phyloP scores from a whole-genome alignment of 2,797 vertebrate species.

The Sebastolobus altivelis region DNA sequence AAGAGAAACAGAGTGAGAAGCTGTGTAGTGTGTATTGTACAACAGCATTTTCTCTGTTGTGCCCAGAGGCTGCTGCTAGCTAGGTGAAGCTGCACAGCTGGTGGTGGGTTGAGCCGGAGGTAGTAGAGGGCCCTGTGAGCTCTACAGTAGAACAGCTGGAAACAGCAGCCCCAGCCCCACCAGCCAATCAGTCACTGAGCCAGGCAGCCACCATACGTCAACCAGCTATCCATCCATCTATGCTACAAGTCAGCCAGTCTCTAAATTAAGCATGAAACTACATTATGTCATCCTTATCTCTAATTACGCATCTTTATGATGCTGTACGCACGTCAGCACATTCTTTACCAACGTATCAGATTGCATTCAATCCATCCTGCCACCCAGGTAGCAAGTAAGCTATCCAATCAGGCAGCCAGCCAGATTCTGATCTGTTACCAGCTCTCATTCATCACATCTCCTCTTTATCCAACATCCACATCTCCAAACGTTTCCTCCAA shows the following conservation, averaged over 20 bases:
- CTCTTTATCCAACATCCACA: neutral
- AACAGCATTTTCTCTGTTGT: conserved; percentile 48
- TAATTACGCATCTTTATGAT: conserved; percentile 48
- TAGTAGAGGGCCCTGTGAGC: conserved; percentile 40
- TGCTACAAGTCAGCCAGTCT: conserved; percentile 34
- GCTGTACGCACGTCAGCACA: conserved; percentile 35
- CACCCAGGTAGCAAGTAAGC: conserved; percentile 35
- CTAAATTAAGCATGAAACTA: conserved; percentile 51
- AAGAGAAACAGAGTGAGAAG: conserved; percentile 1
- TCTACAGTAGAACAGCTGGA: conserved; percentile 66
- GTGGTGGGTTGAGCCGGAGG: conserved; percentile 65
- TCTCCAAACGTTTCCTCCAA: conserved; percentile 22
- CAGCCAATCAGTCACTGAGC: conserved; percentile 60
- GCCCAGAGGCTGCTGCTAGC: conserved; percentile 62
- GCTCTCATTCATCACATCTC: conserved; percentile 45
- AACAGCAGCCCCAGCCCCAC: conserved; percentile 43
- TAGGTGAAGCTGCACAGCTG: conserved; percentile 67
- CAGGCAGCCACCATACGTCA: conserved; percentile 37
- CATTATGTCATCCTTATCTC: conserved; percentile 41
- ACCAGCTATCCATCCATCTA: conserved; percentile 23
- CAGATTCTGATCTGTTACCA: conserved; percentile 33
- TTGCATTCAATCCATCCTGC: conserved; percentile 43
- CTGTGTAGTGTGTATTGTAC: conserved; percentile 26
- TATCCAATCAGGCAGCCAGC: conserved; percentile 41
- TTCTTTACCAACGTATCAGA: conserved; percentile 26